Percentiles rank a stretch among this genome's conserved stretches.
phyloP scores from a whole-genome alignment of 2,888 invertebrate species.

The Leptinotarsa tumamoca region DNA sequence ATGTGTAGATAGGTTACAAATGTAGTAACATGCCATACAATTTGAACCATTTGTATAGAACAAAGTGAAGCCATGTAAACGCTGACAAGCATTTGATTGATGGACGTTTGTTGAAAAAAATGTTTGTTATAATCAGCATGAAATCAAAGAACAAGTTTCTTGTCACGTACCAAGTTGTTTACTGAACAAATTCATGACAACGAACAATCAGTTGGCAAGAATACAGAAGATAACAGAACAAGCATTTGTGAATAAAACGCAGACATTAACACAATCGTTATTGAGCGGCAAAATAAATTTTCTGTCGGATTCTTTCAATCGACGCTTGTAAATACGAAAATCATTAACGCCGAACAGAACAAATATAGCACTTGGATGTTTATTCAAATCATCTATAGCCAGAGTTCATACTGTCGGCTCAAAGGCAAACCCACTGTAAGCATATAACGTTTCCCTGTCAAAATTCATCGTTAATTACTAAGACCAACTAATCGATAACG shows the following conservation, averaged over 20 bases:
- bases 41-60: no score
- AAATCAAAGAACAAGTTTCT: background rate
- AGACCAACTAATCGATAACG: conserved; percentile 40
- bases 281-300: background rate
- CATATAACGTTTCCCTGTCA: conserved; percentile 21
- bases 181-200: background rate
- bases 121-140: background rate
- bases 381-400: conserved; percentile 1
- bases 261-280: background rate
- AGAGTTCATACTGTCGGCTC: background rate
- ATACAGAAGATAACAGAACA: no score
- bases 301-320: background rate
- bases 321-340: conserved; percentile 2
- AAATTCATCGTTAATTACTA: conserved; percentile 37
- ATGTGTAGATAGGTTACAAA: no score
- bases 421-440: conserved; percentile 9
- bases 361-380: conserved; percentile 8
- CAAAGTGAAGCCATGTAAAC: background rate
- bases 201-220: no score
- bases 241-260: no score
- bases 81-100: background rate
- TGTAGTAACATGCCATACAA: no score
- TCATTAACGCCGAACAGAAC: background rate
- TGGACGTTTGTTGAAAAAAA: background rate
- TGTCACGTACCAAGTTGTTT: background rate